Evolutionary conservation across 2,113 vertebrate genomes (phyloP).

Genomic region (Egretta garzetta): DNA sequence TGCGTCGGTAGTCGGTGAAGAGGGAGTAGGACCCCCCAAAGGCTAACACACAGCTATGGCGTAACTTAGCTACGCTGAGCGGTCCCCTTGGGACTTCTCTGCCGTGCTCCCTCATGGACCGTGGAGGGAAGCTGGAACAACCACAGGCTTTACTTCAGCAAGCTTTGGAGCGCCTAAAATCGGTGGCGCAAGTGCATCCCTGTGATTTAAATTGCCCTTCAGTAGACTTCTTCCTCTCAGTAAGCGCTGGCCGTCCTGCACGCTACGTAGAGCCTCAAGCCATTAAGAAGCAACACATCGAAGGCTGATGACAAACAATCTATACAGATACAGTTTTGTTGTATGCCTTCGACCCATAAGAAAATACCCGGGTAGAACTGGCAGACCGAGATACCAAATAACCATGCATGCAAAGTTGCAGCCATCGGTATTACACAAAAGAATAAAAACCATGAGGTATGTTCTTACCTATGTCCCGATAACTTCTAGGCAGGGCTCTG

Average conservation of each 20-base stretch:
- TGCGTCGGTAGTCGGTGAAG: background rate
- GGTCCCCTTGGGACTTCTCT: background rate
- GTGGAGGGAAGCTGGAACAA: background rate
- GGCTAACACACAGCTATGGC: background rate
- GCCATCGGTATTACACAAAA: background rate
- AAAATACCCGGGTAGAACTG: background rate
- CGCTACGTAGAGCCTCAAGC: background rate
- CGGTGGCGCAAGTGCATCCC: background rate
- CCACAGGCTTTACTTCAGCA: background rate
- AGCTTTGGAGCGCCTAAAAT: background rate
- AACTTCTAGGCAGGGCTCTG: slow-evolving; percentile 44
- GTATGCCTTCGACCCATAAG: background rate
- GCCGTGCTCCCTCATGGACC: rapidly evolving
- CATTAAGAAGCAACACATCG: background rate
- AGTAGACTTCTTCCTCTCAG: background rate
- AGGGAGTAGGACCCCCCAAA: background rate
- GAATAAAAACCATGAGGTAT: background rate
- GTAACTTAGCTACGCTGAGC: too few relatives aligned
- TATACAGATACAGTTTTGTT: too few relatives aligned
- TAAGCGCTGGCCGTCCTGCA: rapidly evolving
- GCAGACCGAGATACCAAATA: background rate
- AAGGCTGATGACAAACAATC: too few relatives aligned
- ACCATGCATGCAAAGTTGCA: rapidly evolving
- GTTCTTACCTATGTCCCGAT: slow-evolving; percentile 47
- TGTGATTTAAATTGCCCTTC: background rate